Evolutionary conservation across 1,140 invertebrate genomes (phyloP), one percentile per base, ranked within the genome.

Genomic region (Pseudomyrmex dendroicus): DNA sequence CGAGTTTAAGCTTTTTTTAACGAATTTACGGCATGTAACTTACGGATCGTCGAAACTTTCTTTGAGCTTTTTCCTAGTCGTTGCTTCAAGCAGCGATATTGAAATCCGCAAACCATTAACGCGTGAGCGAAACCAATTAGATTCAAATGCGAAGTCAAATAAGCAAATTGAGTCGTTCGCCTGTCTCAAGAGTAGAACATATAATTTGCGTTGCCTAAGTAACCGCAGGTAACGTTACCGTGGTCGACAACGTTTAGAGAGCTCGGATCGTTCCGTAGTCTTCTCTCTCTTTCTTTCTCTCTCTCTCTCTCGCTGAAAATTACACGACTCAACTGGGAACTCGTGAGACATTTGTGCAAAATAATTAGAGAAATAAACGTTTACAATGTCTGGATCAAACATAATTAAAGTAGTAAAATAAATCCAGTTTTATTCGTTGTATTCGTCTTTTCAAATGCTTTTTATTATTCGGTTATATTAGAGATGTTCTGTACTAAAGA

Each of bases 141-240:
- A 59, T 59, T 25, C 44, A 48, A 72, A 12, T 46, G 56, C 54
- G 22, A 68, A 61, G 44, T 78, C 76, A 66, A 72, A 70, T 44
- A 50, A 80, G 54, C 44, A 61, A 72, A 80, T 59, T 72, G 66
- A 72, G 54, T 70, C 76, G 44, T 59, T 72, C 44, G 54, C 54
- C 22, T 17, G 54, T 46, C 76, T 70, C 66, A 70, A 72, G 15
- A 54, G 64, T 66, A 25, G 56, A 80, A 80, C 66, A 70, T 80
- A 80, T 80, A 80, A 80, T 72, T 80, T 54, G 50, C 66, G 66
- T 70, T 72, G n/a, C 76, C 46, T 72, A 59, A 66, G 54, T 4
- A 70, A 80, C 66, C 22, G 22, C 22, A 59, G 20, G 66, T 61
- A 80, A 72, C 64, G 46, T 80, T 80, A 80, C 44, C 54, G 25